Evolutionary conservation across 2,797 vertebrate species (phyloP).

Genomic region (Acanthurus lineatus): DNA sequence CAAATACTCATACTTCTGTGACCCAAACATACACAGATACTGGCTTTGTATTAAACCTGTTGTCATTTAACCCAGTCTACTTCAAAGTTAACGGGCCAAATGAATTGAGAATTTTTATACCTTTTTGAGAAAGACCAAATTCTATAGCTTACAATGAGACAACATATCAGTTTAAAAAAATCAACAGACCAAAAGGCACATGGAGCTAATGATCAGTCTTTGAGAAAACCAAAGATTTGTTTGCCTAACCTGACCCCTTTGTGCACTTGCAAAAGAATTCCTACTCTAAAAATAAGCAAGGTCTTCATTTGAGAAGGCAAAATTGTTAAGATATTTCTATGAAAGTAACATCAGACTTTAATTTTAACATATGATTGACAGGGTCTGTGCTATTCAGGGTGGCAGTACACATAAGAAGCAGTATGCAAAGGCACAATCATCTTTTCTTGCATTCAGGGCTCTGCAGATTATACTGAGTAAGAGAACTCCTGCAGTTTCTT

Average conservation of each 20-base stretch:
- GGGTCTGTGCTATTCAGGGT: background rate
- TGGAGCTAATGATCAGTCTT: background rate
- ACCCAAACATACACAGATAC: too few species aligned
- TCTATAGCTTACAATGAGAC: background rate
- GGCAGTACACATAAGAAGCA: background rate
- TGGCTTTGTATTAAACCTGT: background rate
- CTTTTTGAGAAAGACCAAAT: background rate
- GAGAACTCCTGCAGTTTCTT: background rate
- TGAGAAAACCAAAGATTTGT: background rate
- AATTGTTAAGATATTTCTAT: background rate
- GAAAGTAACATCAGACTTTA: constrained; percentile 2
- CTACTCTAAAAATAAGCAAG: background rate
- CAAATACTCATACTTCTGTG: too few species aligned
- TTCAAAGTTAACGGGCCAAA: background rate
- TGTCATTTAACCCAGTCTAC: background rate
- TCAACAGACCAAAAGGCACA: background rate
- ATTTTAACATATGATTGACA: background rate
- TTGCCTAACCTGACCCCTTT: background rate
- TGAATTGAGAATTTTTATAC: background rate
- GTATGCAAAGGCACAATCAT: background rate
- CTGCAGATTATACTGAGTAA: background rate
- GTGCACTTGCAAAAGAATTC: background rate
- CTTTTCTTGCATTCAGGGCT: background rate
- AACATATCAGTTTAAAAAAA: background rate
- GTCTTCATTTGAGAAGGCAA: background rate